Conservation (phyloP, 2,888 invertebrate species). For the Sicus ferrugineus region DNA sequence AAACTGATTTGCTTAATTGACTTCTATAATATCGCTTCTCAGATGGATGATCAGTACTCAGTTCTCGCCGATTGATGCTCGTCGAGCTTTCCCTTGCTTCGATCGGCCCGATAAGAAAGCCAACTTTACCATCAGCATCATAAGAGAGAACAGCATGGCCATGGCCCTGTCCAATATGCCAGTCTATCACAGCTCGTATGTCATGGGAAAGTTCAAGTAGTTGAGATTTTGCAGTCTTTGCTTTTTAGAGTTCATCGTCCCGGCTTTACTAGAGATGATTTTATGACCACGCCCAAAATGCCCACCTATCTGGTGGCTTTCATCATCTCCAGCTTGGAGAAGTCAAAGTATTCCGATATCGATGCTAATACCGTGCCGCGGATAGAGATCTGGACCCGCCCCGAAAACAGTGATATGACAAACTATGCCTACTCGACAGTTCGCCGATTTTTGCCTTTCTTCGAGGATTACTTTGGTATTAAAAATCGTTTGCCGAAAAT, state of each 20-base stretch:
- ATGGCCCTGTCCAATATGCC: conserved; percentile 74
- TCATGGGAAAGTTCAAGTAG: not conserved
- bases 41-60: conserved; percentile 83
- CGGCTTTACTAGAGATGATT: conserved; percentile 72
- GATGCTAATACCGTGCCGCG: conserved; percentile 54
- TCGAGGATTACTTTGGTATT: conserved; percentile 72
- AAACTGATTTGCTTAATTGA: not conserved
- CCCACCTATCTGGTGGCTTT: conserved; percentile 79
- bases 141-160: conserved; percentile 66
- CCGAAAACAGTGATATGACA: conserved; percentile 61
- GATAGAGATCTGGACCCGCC: conserved; percentile 63
- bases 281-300: conserved; percentile 73
- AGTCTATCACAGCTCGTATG: conserved; percentile 52
- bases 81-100: conserved; percentile 86
- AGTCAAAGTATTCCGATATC: conserved; percentile 52
- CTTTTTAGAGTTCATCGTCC: conserved; percentile 54
- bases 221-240: not conserved
- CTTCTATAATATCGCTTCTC: conserved; percentile 15
- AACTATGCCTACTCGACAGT: conserved; percentile 69
- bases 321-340: conserved; percentile 67
- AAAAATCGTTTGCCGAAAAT: conserved; percentile 72
- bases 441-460: conserved; percentile 70
- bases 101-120: conserved; percentile 87
- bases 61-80: conserved; percentile 80
- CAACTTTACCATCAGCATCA: conserved; percentile 74